Conservation (phyloP, 2,113 vertebrate genomes). For the Psammodynastes pulverulentus region DNA sequence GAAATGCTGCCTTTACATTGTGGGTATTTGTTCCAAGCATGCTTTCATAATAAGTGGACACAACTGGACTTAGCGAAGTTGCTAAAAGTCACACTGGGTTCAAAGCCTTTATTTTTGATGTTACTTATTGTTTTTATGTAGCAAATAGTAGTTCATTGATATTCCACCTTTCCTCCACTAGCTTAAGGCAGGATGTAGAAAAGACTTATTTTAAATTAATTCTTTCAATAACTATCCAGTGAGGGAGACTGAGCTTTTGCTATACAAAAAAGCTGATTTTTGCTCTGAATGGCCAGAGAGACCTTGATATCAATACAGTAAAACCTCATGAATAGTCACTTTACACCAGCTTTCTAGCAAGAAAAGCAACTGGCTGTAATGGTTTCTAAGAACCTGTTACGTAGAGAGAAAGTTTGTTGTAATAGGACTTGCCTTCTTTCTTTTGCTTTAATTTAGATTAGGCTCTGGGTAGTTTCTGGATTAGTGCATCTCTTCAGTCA, state of each 20-base stretch:
- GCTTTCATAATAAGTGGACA: not conserved
- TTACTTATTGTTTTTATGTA: not conserved
- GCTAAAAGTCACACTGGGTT: not conserved
- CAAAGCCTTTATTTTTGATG: not conserved
- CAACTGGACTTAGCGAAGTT: not conserved
- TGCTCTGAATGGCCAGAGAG: slow-evolving; percentile 26
- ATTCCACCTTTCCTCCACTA: not conserved
- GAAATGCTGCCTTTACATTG: slow-evolving; percentile 47
- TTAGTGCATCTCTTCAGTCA: not conserved
- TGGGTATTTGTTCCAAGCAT: slow-evolving; percentile 14
- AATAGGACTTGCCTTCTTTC: not conserved
- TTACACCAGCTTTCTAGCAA: not conserved
- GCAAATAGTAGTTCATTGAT: not conserved
- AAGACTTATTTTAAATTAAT: not conserved
- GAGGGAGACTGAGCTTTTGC: not conserved
- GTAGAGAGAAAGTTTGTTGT: slow-evolving; percentile 4
- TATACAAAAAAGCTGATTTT: slow-evolving; percentile 19
- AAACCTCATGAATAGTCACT: not conserved
- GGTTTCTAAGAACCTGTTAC: not conserved
- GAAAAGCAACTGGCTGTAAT: slow-evolving; percentile 14
- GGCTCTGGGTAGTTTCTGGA: not conserved
- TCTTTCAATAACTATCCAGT: slow-evolving; percentile 25
- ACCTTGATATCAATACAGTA: not conserved
- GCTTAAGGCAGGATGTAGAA: not conserved
- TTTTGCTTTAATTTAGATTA: not conserved